Conservation (phyloP, 2,888 invertebrate genomes). For the Drosophila sordidula region DNA sequence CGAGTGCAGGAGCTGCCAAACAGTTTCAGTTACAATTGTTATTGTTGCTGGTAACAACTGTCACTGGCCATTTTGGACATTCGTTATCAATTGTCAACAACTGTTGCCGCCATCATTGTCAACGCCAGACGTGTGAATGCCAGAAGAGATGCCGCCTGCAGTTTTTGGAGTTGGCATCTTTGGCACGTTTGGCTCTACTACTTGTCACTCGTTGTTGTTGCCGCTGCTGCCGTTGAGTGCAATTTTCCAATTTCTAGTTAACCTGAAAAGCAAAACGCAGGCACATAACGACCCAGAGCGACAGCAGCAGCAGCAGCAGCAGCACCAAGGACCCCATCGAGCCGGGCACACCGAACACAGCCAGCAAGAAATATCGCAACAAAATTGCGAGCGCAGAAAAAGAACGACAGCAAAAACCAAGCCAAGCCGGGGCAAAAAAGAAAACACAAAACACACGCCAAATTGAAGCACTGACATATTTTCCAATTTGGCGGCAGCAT, state of each 20-base stretch:
- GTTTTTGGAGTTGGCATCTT: slow-evolving; percentile 53
- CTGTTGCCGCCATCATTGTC: slow-evolving; percentile 47
- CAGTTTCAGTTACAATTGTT: slow-evolving; percentile 45
- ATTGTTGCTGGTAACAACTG: slow-evolving; percentile 33
- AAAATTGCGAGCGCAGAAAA: slow-evolving; percentile 50
- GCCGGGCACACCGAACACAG: slow-evolving; percentile 8
- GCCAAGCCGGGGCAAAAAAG: slow-evolving; percentile 5
- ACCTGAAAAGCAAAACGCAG: slow-evolving; percentile 58
- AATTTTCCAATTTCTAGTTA: slow-evolving; percentile 77
- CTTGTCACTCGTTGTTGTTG: slow-evolving; percentile 22
- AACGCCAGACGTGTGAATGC: slow-evolving; percentile 48
- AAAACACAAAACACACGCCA: slow-evolving; percentile 53
- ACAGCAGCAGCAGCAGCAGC: background rate
- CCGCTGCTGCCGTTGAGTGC: slow-evolving; percentile 49
- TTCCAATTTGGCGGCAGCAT: slow-evolving; percentile 68
- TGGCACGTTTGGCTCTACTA: slow-evolving; percentile 55
- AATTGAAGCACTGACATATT: slow-evolving; percentile 74
- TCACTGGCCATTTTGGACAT: slow-evolving; percentile 54
- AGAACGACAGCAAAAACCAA: slow-evolving; percentile 3
- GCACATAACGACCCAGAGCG: slow-evolving; percentile 51
- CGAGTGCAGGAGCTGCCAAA: slow-evolving; percentile 2
- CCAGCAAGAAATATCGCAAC: slow-evolving; percentile 65
- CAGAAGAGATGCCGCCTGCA: slow-evolving; percentile 43
- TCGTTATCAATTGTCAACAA: slow-evolving; percentile 63
- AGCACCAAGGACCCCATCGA: slow-evolving; percentile 16